Base-by-base conservation (phyloP, 1,140 invertebrate genomes). In the Sminthurinus signatus region DNA sequence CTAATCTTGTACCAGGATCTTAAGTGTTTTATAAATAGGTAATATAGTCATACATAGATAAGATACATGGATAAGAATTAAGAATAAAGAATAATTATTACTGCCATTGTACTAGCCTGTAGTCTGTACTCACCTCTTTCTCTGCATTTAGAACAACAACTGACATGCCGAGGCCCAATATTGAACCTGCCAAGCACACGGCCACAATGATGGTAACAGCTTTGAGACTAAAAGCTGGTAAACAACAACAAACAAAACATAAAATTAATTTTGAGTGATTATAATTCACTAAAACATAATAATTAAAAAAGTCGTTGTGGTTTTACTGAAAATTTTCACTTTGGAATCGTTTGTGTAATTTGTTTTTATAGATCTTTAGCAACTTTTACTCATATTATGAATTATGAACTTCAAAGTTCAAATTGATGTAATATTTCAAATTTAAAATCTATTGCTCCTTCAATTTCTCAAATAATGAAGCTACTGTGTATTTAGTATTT, bases 121-220 rank as follows among this genome's bases (percentile, higher is more conserved):
- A n/a, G n/a, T n/a, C n/a, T n/a, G n/a, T n/a, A n/a, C 46, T 52
- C 27, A 52, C 50, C 50, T 52, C 50, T 23, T 29, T 27, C n/a
- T 29, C 50, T 3, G 14, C 50, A 27, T 25, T 52, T 14, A 52
- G 50, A 10, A 52, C 14, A 5, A 52, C 21, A 25, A 52, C 27
- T 14, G 50, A 52, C 28, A 52, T 29, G 21, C 14, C 21, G 27
- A 52, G 50, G 5, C 50, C 50, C 23, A 52, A n/a, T 52, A 52
- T 52, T 10, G 50, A 52, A 27, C 50, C 50, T 27, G 50, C 50
- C 25, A 52, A 25, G n/a, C 50, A 52, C 5, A 52, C 25, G 28
- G 50, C 50, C 5, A 52, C 8, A 17, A 52, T 8, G 27, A 52
- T 52, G 14, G n/a, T 28, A n/a, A 52, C 27, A 52, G 50, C 50